phyloP scores from a whole-genome alignment of 35 echinoderm and acorn worm genomes.

The Strongylocentrotus purpuratus region DNA sequence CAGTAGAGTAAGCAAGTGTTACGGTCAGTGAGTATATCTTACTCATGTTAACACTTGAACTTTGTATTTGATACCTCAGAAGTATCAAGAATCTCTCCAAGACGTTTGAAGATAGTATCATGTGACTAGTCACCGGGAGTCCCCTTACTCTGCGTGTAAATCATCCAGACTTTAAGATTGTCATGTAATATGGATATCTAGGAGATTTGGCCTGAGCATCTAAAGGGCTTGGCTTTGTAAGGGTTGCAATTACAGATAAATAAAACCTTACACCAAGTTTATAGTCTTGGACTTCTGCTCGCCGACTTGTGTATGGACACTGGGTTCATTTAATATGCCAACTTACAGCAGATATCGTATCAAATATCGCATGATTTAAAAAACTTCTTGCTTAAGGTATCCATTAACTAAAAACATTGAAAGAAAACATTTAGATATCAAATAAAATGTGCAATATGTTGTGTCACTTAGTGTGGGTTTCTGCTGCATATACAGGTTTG shows the following conservation, averaged over 20 bases:
- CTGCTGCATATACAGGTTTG: background rate
- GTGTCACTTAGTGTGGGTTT: background rate
- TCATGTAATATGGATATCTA: background rate
- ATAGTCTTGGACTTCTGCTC: background rate
- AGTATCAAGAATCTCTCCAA: slow-evolving; percentile 6
- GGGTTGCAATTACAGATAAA: slow-evolving; percentile 2
- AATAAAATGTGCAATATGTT: background rate
- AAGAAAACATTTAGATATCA: background rate
- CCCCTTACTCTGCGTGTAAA: background rate
- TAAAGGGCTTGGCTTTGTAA: background rate
- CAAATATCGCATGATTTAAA: background rate
- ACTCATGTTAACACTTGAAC: background rate
- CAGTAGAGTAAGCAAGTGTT: background rate
- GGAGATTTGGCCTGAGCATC: background rate
- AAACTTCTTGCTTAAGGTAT: background rate
- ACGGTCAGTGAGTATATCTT: background rate
- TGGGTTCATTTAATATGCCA: background rate
- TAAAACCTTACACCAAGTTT: background rate
- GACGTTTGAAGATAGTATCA: background rate
- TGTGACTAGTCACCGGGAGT: background rate
- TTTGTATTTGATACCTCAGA: background rate
- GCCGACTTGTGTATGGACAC: background rate
- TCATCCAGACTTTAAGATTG: background rate
- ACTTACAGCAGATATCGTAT: background rate
- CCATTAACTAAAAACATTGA: background rate